A percentile compares a stretch with the other conserved stretches of the same genome.
Evolutionary conservation across 1,140 invertebrate species (phyloP).

Genomic region (Agrypnia vestita): DNA sequence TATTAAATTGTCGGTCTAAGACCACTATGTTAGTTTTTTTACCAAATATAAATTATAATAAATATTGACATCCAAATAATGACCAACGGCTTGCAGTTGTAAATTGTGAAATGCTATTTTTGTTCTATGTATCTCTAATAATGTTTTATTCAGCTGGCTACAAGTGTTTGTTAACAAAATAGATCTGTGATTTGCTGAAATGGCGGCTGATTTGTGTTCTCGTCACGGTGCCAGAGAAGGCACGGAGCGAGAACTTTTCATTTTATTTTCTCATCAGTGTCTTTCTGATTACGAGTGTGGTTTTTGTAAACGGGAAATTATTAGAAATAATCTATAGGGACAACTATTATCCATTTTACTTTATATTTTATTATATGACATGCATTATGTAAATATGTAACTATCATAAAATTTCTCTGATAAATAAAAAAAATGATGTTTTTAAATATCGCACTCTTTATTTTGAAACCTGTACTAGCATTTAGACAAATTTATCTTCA

Average conservation of each 20-base stretch:
- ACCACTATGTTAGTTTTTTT: slow-evolving; percentile 37
- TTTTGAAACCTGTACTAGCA: neutral
- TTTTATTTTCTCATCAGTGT: slow-evolving; percentile 55
- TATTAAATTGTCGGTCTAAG: slow-evolving; percentile 28
- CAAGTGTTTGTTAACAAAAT: slow-evolving; percentile 47
- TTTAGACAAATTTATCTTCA: no score
- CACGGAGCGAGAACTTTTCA: slow-evolving; percentile 49
- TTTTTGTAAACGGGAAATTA: slow-evolving; percentile 58
- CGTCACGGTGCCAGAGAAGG: slow-evolving; percentile 52
- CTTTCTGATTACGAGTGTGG: slow-evolving; percentile 57
- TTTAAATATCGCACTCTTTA: slow-evolving; percentile 45
- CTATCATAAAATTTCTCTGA: slow-evolving; percentile 60
- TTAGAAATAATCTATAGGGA: slow-evolving; percentile 59
- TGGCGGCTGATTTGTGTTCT: slow-evolving; percentile 48
- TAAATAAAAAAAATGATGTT: slow-evolving; percentile 62
- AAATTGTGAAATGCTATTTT: slow-evolving; percentile 19
- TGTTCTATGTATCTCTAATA: slow-evolving; percentile 1
- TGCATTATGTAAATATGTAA: slow-evolving; percentile 62
- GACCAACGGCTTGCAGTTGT: slow-evolving; percentile 24
- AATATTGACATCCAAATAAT: slow-evolving; percentile 38
- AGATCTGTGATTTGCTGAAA: slow-evolving; percentile 60
- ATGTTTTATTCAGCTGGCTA: slow-evolving; percentile 23
- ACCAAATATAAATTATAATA: slow-evolving; percentile 35
- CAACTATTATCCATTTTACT: slow-evolving; percentile 61
- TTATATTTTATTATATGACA: slow-evolving; percentile 58